Evolutionary conservation across 2,113 vertebrate genomes (phyloP).

Genomic region (Mixornis gularis): DNA sequence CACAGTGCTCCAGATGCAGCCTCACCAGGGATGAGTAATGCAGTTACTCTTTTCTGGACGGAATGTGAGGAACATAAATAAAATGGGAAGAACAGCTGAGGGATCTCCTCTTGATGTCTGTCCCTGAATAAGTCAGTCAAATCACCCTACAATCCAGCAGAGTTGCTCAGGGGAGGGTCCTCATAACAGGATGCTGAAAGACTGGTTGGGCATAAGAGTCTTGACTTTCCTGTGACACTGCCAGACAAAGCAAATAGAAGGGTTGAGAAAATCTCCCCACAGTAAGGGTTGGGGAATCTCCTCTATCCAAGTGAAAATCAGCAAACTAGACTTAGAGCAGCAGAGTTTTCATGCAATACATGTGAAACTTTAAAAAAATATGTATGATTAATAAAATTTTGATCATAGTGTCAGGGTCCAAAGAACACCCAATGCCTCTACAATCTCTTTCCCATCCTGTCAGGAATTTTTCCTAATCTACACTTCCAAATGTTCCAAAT

Average conservation of each 20-base stretch:
- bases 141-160: neutral
- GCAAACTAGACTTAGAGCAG: neutral
- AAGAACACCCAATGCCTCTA: neutral
- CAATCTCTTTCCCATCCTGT: fast-evolving
- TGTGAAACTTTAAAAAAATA: neutral
- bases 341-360: neutral
- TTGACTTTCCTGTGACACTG: neutral
- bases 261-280: fast-evolving
- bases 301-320: neutral
- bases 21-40: neutral
- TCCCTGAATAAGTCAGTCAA: neutral
- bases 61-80: too few relatives aligned
- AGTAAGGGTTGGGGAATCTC: neutral
- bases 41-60: neutral
- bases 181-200: neutral
- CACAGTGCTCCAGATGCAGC: neutral
- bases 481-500: neutral
- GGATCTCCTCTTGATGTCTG: neutral
- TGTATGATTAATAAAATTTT: neutral
- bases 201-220: neutral
- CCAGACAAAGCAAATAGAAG: neutral
- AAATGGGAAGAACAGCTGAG: neutral
- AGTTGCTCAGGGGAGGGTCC: neutral
- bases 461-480: neutral
- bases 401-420: neutral